Base-by-base conservation (phyloP, 1,140 invertebrate species). In the Meloidogyne exigua region DNA sequence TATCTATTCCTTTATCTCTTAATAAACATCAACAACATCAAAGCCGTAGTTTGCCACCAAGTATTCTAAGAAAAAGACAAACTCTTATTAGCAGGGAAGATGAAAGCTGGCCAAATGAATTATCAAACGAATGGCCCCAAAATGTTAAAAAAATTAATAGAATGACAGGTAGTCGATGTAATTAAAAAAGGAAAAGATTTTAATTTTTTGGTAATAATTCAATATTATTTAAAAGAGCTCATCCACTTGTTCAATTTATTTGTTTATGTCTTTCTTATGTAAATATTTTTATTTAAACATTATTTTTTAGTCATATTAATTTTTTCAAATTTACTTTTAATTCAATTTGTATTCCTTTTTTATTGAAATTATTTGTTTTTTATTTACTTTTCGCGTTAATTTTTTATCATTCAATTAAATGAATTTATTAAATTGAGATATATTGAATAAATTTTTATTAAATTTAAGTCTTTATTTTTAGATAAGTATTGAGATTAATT, bases 11-110 rank as follows among this genome's bases (percentile, higher is more conserved):
- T 18, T 15, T 2, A 18, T 18, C 44, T 49, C 18, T 3, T 15
- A 57, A 57, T 57, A 57, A 57, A 57, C 49, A 57, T 57, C 49
- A 57, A 57, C 49, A 57, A 21, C 49, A 57, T n/a, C 49, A 57
- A 57, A 57, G 49, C 10, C 49, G 49, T 21, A 57, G 49, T 57
- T 57, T 57, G 21, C 49, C 49, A 15, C 49, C 49, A 57, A 57
- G 49, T 57, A 57, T 57, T 57, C 3, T 57, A 57, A 57, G 49
- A 57, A 57, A n/a, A 57, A 57, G 49, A 21, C 49, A 57, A 57
- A 12, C 49, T 57, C 3, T n/a, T 57, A n/a, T n/a, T 9, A 18
- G 18, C n/a, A 57, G 49, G n/a, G 49, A 18, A n/a, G 49, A 57
- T 57, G 49, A 57, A 57, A 57, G 49, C 21, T 57, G 49, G 49